phyloP scores from a whole-genome alignment of 2,888 invertebrate species.

The Timema cristinae region DNA sequence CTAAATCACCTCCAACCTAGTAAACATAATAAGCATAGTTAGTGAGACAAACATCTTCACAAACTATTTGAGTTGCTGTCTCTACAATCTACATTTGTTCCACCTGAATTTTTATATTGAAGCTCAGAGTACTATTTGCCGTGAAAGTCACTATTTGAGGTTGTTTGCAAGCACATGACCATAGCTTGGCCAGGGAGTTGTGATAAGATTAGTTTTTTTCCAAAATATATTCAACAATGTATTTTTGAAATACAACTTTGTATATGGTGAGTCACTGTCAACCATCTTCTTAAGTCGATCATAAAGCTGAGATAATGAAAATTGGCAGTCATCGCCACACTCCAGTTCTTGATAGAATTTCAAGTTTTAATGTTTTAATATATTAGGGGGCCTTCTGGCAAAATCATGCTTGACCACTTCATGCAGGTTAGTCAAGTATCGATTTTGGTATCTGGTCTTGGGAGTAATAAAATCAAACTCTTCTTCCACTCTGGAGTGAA shows the following conservation, averaged over 20 bases:
- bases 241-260: not conserved
- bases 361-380: not conserved
- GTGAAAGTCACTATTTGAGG: not conserved
- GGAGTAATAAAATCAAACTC: too few species aligned
- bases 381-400: too few species aligned
- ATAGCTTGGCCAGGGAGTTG: not conserved
- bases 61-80: too few species aligned
- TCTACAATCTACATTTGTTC: not conserved
- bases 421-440: too few species aligned
- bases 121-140: not conserved
- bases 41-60: not conserved
- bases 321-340: not conserved
- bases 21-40: too few species aligned
- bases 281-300: not conserved
- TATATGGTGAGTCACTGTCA: not conserved
- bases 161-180: not conserved
- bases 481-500: too few species aligned
- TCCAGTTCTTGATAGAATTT: constrained; percentile 3
- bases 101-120: not conserved
- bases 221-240: not conserved
- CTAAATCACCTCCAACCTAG: too few species aligned
- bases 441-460: too few species aligned
- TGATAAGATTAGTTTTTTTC: not conserved
- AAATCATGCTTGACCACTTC: too few species aligned
- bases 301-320: not conserved